Evolutionary conservation across 2,888 invertebrate species (phyloP), one percentile per base, ranked within the genome.

Genomic region (Nomada goodeniana): DNA sequence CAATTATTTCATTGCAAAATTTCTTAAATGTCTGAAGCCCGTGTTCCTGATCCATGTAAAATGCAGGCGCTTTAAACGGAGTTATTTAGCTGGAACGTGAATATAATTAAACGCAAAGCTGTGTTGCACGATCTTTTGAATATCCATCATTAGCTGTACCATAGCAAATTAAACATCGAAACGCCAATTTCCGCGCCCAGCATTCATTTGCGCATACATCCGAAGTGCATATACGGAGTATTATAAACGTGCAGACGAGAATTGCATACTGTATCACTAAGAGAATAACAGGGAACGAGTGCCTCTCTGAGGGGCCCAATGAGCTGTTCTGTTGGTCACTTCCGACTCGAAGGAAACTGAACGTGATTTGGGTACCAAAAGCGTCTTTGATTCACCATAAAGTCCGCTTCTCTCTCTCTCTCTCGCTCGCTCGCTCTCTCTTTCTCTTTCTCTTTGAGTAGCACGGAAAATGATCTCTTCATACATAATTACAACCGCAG

Each of bases 281-380:
- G 59, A 78, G 82, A 82, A 76, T 82, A 73, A 86, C 79, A 72
- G 73, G 67, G 80, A 82, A 78, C 67, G 87, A 84, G 76, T 78
- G 64, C 26, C 53, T 63, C 47, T 74, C 57, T 72, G 61, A 73
- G 70, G 60, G 52, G 26, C 18, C 79, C 76, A 79, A 81, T 83
- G 77, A 85, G 80, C 73, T 61, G 80, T 76, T 76, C 84, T 61
- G 80, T 71, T 77, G 80, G 80, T 72, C 80, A 80, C 81, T 83
- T 76, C 47, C 52, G 63, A 70, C 70, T 71, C 65, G 71, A 76
- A 75, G 76, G 76, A 83, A 68, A 65, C 76, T 53, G 84, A 50
- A 83, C 84, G 84, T 87, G 83, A 81, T 76, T 73, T 53, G 83
- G 63, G 53, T 87, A 75, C 75, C 83, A 88, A 87, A 88, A 83